Base-by-base conservation (phyloP, 2,888 invertebrate genomes). In the Meandrusa payeni region DNA sequence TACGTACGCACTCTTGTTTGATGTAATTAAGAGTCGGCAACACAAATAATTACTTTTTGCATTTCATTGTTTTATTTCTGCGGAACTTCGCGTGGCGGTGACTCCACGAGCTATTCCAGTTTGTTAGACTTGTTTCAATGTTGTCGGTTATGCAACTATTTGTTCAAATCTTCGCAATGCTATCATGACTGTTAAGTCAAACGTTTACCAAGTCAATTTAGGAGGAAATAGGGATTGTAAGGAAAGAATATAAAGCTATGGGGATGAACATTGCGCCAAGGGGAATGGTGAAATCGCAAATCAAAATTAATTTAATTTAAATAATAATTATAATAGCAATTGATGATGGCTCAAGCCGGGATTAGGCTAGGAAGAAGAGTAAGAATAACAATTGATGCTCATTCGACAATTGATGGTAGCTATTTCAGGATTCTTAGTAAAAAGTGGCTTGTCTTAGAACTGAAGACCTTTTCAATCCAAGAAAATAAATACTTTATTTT, bases 221-320 rank as follows among this genome's bases (percentile, higher is more conserved):
- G 2, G 7, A 10, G 0, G 1, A 0, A 1, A 33, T 48, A 52
- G 29, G 22, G 43, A 20, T 37, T 20, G 28, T 9, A 22, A 1
- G 5, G 9, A 9, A 17, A 17, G 5, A 19, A n/a, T 9, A 12
- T 9, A 2, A 11, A n/a, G 4, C 9, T 32, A 37, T 45, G 20
- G 36, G 38, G 47, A 51, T 46, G 48, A 50, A 48, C 51, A 42
- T 50, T 50, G 23, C 47, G 43, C 41, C 41, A 42, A 48, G 47
- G 34, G 53, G 57, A 54, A 57, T 51, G 46, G 50, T 48, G 44
- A 54, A 44, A 56, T 54, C 53, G 52, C 50, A 52, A 50, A 50
- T 49, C 50, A 50, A 52, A 57, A 58, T 58, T 58, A 54, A 52
- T 51, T 59, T n/a, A n/a, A n/a, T n/a, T n/a, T n/a, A n/a, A n/a